These are phyloP conservation scores for Rhea pennata DNA, from an alignment of 2,113 vertebrate species.

Conservation along the genomic window DNA sequence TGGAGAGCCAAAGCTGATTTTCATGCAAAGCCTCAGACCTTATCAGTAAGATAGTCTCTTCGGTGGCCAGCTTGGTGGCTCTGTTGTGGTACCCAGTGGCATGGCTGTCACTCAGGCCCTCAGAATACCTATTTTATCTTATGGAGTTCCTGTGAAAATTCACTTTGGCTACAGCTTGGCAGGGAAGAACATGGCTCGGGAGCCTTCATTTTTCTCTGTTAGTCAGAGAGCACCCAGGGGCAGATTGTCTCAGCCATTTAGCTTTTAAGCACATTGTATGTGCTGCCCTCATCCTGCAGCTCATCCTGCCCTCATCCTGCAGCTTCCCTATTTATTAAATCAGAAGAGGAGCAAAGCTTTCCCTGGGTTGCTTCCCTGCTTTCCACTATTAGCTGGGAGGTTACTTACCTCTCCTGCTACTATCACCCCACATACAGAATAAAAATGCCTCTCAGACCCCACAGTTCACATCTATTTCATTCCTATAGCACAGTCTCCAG, in stretches of 20 bases:
- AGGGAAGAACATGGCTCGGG: neutral
- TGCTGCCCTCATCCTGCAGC: neutral
- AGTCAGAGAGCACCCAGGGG: neutral
- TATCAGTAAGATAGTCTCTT: neutral
- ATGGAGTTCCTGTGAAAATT: neutral
- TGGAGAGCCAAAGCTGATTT: neutral
- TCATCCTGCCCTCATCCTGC: neutral
- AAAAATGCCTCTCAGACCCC: neutral
- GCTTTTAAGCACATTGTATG: neutral
- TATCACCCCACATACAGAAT: neutral
- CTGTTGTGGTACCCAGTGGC: neutral
- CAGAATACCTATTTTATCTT: neutral
- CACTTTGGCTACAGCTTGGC: neutral
- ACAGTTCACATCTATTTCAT: neutral
- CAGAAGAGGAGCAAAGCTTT: neutral
- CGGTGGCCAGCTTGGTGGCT: accelerated
- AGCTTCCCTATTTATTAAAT: neutral
- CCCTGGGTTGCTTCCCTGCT: neutral
- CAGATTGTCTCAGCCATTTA: neutral
- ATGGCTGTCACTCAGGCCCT: neutral
- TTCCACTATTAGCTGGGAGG: neutral
- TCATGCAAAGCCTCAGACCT: neutral
- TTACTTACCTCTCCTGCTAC: neutral
- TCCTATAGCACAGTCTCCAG: neutral
- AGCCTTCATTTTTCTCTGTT: neutral